Conservation (phyloP, 1,140 invertebrate genomes). For the Hyles vespertilio region DNA sequence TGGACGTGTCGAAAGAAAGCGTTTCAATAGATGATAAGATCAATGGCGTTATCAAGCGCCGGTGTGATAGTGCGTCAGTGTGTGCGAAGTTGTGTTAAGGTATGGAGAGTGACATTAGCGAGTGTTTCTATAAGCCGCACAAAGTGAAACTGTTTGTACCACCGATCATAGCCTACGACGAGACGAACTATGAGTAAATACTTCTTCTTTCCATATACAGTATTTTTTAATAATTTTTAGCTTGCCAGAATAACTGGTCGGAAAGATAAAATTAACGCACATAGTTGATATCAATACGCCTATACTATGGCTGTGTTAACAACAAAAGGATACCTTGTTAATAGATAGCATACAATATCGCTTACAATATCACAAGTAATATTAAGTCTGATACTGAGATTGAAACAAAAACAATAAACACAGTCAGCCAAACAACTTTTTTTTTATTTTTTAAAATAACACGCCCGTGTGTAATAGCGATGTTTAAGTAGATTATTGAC, state of each 20-base stretch:
- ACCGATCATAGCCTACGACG: slow-evolving; percentile 24
- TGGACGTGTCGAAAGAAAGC: slow-evolving; percentile 10
- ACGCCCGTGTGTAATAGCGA: no score
- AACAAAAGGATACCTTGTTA: no score
- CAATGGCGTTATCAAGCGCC: slow-evolving; percentile 8
- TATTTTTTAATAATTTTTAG: not conserved
- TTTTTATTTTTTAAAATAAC: no score
- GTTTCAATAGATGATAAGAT: slow-evolving; percentile 20
- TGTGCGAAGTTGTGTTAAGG: slow-evolving; percentile 11
- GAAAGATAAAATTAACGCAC: no score
- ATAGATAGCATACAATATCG: no score
- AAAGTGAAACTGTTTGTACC: slow-evolving; percentile 38
- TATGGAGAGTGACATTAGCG: slow-evolving; percentile 34
- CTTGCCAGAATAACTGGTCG: not conserved
- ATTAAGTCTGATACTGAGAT: no score
- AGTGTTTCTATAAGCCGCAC: slow-evolving; percentile 33
- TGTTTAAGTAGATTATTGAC: no score
- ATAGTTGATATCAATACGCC: no score
- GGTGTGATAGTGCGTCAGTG: slow-evolving; percentile 11
- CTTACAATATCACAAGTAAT: no score
- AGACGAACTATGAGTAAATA: slow-evolving; percentile 36
- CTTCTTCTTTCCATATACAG: slow-evolving; percentile 1
- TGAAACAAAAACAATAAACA: no score
- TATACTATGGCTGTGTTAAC: no score
- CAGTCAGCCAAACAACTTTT: no score